These are phyloP conservation scores for Apteryx mantelli DNA, from an alignment of 2,113 vertebrate genomes.

Conservation along the genomic window DNA sequence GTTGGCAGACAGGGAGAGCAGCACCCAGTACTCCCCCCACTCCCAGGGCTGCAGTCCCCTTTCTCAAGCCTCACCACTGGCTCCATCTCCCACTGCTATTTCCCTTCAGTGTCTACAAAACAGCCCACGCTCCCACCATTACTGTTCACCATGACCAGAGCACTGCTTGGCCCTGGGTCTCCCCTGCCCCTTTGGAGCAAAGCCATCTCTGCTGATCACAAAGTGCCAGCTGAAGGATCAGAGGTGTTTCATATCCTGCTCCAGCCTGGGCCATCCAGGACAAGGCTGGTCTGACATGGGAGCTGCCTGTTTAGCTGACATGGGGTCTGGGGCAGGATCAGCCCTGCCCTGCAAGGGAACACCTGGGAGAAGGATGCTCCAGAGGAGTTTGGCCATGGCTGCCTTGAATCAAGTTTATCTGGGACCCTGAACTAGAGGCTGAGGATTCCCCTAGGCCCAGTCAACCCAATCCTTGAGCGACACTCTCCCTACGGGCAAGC, in stretches of 20 bases:
- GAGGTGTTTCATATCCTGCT: accelerated
- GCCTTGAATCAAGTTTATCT: not conserved
- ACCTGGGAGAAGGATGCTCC: not conserved
- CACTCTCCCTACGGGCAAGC: accelerated
- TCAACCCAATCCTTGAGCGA: not conserved
- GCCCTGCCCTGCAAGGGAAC: not conserved
- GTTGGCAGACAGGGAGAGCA: not conserved
- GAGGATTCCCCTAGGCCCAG: not conserved
- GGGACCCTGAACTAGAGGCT: not conserved
- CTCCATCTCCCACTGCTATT: not conserved
- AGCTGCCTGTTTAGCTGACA: not conserved
- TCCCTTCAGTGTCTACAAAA: not conserved
- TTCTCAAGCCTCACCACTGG: not conserved
- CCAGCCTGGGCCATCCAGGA: not conserved
- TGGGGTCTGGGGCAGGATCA: accelerated
- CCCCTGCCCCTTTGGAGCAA: not conserved
- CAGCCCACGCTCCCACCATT: accelerated
- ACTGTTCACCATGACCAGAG: accelerated
- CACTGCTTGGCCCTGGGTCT: accelerated
- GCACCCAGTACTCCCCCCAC: not conserved
- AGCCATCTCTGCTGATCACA: accelerated
- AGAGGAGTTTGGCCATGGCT: too few species aligned
- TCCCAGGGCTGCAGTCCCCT: not conserved
- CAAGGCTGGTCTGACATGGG: not conserved
- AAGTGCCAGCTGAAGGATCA: not conserved